Evolutionary conservation across 2,113 vertebrate genomes (phyloP), one percentile per base, ranked within the genome.

Genomic region (Physeter macrocephalus): DNA sequence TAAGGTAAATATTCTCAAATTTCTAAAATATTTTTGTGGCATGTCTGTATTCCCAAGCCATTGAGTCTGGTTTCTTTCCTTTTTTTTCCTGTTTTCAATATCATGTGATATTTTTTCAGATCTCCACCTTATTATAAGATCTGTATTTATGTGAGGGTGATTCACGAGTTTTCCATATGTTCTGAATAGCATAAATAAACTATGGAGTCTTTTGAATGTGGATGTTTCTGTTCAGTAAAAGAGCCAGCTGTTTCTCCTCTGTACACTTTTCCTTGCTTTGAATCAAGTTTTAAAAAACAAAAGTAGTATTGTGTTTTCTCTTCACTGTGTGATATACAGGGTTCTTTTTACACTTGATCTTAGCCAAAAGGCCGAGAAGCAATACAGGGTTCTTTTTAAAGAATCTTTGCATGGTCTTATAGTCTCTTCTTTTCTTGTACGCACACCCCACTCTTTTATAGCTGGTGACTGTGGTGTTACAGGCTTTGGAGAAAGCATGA

Each of bases 181-280:
- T 98, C 90, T 81, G 64, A 97, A 96, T 74, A 97, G 97, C 97
- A 96, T 98, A 98, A 98, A 98, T 95, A 98, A 98, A 94, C 93
- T 94, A 90, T 95, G 97, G 82, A 96, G 85, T 90, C 91, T 94
- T 97, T 97, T 97, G 88, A 98, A 98, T 96, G 85, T 96, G 96
- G 90, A 95, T 96, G 95, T 97, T 98, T 83, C 95, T 97, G 95
- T 97, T 97, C 95, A 98, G 95, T 21, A 92, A 97, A 89, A 72
- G 85, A 93, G 90, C 89, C 98, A 98, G 96, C 97, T 98, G 98
- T 97, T 98, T 98, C 96, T 97, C 96, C 49, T 98, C 96, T 98
- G 81, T 62, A 96, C 54, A 83, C 87, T 90, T 74, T 46, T 39
- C 93, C 94, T 93, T 97, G 93, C 97, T 98, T 98, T 98, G 94